Percentiles rank a stretch among this genome's conserved stretches.
phyloP scores from a whole-genome alignment of 2,797 vertebrate genomes.

The Neopelma chrysocephalum region DNA sequence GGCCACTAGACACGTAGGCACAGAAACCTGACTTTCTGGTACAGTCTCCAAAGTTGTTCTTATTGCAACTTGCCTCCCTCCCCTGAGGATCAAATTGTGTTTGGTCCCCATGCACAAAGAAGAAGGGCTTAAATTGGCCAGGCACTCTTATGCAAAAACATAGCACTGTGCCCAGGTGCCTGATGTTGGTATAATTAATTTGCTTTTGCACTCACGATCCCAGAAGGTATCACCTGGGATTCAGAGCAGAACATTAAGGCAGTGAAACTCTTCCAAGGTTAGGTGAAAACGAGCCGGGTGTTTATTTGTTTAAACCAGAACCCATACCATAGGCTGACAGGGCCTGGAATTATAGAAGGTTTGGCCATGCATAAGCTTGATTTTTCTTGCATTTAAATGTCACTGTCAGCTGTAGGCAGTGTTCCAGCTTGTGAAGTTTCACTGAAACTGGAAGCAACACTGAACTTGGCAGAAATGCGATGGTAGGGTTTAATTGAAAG shows the following conservation, averaged over 20 bases:
- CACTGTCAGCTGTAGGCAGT: constrained; percentile 58
- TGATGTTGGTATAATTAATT: not conserved
- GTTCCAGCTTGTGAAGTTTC: constrained; percentile 58
- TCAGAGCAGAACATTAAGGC: not conserved
- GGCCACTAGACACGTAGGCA: not conserved
- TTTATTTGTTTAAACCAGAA: constrained; percentile 48
- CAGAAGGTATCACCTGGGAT: not conserved
- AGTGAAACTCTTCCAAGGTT: not conserved
- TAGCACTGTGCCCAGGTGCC: not conserved
- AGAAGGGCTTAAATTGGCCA: not conserved
- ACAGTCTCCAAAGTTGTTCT: not conserved
- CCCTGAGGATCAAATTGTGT: not conserved
- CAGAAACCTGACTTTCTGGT: not conserved
- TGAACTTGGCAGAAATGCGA: constrained; percentile 57
- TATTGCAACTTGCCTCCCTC: not conserved
- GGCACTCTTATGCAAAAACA: not conserved
- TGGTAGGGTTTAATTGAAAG: constrained; percentile 46
- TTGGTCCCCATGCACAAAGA: not conserved
- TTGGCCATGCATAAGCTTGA: constrained; percentile 14
- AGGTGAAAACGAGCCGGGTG: not conserved
- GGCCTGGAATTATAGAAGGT: not conserved
- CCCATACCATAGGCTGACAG: not conserved
- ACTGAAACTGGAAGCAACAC: constrained; percentile 43
- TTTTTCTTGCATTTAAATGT: constrained; percentile 56
- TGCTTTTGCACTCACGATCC: not conserved